Percentiles rank a stretch among this genome's conserved stretches.
Conservation (phyloP, 2,797 vertebrate genomes). For the Hydrophis major region DNA sequence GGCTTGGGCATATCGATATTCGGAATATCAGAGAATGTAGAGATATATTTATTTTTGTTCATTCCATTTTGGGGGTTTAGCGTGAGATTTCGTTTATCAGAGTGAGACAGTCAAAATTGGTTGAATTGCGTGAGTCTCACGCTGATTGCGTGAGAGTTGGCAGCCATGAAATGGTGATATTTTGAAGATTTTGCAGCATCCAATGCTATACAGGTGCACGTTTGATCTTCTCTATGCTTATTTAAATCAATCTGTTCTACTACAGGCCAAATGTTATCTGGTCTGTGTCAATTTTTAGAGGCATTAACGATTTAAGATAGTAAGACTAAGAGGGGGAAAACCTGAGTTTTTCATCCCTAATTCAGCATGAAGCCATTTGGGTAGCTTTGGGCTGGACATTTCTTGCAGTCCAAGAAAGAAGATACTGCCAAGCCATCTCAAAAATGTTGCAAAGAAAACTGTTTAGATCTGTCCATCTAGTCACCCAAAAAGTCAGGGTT, state of each 20-base stretch:
- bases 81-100: too few relatives aligned
- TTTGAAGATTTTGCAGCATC: neutral
- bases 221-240: neutral
- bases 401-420: neutral
- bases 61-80: too few relatives aligned
- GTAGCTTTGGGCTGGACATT: neutral
- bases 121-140: too few relatives aligned
- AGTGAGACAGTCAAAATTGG: too few relatives aligned
- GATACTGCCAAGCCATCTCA: neutral
- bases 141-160: too few relatives aligned
- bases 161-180: too few relatives aligned
- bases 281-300: neutral
- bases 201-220: neutral
- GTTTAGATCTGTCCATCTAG: neutral
- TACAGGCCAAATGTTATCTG: neutral
- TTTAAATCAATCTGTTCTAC: neutral
- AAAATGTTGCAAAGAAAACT: neutral
- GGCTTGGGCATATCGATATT: too few relatives aligned
- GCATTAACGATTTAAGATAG: neutral
- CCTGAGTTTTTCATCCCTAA: neutral
- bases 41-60: too few relatives aligned
- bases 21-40: too few relatives aligned
- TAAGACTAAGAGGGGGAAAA: neutral
- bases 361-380: neutral
- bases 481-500: neutral